Conservation (phyloP, 2,113 vertebrate genomes). For the Pomatorhinus ruficollis region DNA sequence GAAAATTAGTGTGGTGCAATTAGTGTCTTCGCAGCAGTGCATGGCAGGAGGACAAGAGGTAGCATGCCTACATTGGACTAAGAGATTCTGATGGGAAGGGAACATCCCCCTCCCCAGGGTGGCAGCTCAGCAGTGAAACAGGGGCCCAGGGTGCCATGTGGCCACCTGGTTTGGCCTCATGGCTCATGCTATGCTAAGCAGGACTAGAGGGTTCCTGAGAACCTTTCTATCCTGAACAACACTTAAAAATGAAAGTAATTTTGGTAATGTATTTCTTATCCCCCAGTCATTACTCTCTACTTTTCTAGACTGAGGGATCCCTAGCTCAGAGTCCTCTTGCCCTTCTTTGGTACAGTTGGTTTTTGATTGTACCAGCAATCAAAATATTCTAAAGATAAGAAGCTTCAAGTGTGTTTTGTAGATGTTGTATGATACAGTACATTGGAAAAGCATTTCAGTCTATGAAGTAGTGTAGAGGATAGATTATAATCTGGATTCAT, state of each 20-base stretch:
- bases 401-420: neutral
- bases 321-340: neutral
- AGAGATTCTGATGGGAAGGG: neutral
- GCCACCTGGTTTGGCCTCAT: neutral
- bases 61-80: accelerated
- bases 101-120: accelerated
- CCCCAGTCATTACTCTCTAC: neutral
- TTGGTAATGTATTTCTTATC: neutral
- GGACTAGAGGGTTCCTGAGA: neutral
- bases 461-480: neutral
- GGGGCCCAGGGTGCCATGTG: neutral
- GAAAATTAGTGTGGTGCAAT: neutral
- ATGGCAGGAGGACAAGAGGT: neutral
- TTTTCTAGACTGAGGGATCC: neutral
- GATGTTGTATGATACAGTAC: accelerated
- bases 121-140: neutral
- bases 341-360: neutral
- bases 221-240: neutral
- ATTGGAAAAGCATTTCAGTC: neutral
- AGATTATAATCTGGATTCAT: neutral
- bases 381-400: neutral
- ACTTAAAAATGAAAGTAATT: neutral
- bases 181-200: neutral
- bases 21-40: neutral
- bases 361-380: neutral